Conservation (phyloP, 2,113 vertebrate species). For the Otus sunia region DNA sequence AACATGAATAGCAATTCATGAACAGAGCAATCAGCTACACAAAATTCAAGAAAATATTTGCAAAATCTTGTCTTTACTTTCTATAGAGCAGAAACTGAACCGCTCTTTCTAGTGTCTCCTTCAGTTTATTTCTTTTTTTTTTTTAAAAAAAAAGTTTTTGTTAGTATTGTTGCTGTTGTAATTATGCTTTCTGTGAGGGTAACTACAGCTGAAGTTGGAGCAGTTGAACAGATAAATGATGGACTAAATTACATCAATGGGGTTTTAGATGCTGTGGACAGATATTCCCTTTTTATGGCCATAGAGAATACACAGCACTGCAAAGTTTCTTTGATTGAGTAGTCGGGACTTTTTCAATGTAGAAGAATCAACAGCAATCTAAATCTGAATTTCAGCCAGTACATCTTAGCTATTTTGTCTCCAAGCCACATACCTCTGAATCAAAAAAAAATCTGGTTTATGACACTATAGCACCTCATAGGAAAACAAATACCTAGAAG, state of each 20-base stretch:
- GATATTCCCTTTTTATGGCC: neutral
- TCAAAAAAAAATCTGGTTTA: neutral
- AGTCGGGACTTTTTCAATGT: neutral
- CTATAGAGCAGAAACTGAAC: neutral
- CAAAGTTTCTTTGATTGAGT: neutral
- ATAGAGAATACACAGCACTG: neutral
- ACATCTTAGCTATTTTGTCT: neutral
- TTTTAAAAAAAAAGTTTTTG: neutral
- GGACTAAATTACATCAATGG: neutral
- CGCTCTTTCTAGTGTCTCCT: neutral
- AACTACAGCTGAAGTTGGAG: neutral
- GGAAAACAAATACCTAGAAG: neutral
- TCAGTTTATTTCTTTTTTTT: neutral
- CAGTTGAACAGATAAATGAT: neutral
- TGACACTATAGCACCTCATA: neutral
- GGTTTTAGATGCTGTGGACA: neutral
- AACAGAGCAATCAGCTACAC: neutral
- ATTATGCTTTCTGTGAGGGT: neutral
- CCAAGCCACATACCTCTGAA: neutral
- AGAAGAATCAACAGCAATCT: neutral
- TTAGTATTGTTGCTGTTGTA: neutral
- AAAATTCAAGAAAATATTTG: neutral
- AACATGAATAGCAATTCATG: neutral
- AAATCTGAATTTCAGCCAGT: neutral
- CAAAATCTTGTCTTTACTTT: neutral